A percentile compares a stretch with the other conserved stretches of the same genome.
phyloP scores from a whole-genome alignment of 2,113 vertebrate species.

The Chloroceryle aenea region DNA sequence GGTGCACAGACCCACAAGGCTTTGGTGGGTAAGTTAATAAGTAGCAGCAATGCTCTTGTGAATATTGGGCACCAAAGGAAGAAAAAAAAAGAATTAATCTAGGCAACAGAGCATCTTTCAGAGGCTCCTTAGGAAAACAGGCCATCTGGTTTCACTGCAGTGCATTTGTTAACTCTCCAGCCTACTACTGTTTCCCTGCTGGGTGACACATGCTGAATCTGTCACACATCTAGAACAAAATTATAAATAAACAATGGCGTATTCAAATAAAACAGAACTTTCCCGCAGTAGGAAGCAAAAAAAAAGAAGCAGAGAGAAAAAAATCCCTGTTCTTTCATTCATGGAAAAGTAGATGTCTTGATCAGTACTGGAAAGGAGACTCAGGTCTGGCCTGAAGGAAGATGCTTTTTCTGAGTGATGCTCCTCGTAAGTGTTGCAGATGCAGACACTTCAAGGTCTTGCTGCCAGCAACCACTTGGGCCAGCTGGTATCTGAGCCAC shows the following conservation, averaged over 20 bases:
- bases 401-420: neutral
- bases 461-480: neutral
- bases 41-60: neutral
- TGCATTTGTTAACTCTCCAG: slow-evolving; percentile 34
- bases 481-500: neutral
- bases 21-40: neutral
- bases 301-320: neutral
- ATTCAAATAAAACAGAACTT: slow-evolving; percentile 52
- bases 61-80: slow-evolving; percentile 8
- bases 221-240: slow-evolving; percentile 52
- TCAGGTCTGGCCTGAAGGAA: neutral
- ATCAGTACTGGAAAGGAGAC: accelerated
- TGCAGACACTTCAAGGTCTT: neutral
- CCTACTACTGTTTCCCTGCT: slow-evolving; percentile 45
- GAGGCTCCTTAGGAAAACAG: slow-evolving; percentile 31
- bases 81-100: neutral
- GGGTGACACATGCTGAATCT: slow-evolving; percentile 46
- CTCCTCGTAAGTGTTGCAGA: neutral
- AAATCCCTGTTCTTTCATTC: neutral
- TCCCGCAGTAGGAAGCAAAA: neutral
- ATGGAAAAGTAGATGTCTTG: neutral
- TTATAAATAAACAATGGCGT: slow-evolving; percentile 59
- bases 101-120: slow-evolving; percentile 31
- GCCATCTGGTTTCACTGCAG: slow-evolving; percentile 44
- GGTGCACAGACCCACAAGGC: accelerated